These are phyloP conservation scores for Nannoperca australis DNA, from an alignment of 2,797 vertebrate species.

Conservation along the genomic window DNA sequence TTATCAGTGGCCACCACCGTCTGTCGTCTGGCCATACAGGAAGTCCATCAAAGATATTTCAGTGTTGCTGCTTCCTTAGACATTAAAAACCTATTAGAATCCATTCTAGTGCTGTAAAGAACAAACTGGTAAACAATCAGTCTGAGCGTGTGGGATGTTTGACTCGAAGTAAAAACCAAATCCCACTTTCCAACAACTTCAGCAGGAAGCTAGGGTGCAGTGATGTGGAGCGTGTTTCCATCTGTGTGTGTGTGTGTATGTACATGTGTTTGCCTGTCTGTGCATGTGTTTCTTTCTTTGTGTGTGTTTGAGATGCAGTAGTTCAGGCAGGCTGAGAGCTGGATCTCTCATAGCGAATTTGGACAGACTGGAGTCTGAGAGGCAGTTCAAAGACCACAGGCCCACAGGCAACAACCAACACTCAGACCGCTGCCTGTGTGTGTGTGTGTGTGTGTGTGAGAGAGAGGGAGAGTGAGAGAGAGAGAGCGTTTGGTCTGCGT, in stretches of 20 bases:
- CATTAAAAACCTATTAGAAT: not conserved
- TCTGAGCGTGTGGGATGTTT: conserved; percentile 26
- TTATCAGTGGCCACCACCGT: not conserved
- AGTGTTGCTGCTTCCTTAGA: not conserved
- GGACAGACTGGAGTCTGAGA: conserved; percentile 82
- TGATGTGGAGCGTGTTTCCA: conserved; percentile 37
- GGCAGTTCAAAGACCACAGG: conserved; percentile 84
- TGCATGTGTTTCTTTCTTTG: conserved; percentile 62
- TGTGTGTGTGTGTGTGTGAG: conserved; percentile 43
- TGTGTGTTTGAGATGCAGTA: conserved; percentile 77
- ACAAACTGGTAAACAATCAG: not conserved
- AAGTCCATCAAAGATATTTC: not conserved
- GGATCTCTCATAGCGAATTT: conserved; percentile 83
- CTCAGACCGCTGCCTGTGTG: conserved; percentile 59
- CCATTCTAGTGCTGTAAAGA: not conserved
- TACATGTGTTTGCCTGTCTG: conserved; percentile 37
- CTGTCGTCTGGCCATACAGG: not conserved
- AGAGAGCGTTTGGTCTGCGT: conserved; percentile 40
- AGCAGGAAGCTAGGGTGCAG: conserved; percentile 44
- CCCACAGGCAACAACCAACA: conserved; percentile 83
- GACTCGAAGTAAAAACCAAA: conserved; percentile 43
- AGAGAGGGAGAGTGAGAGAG: conserved; percentile 23
- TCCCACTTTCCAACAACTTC: conserved; percentile 63
- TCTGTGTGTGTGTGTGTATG: conserved; percentile 37
- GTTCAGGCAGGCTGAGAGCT: conserved; percentile 77